Conservation (phyloP, 2,888 invertebrate species). For the Nemotelus pantherinus region DNA sequence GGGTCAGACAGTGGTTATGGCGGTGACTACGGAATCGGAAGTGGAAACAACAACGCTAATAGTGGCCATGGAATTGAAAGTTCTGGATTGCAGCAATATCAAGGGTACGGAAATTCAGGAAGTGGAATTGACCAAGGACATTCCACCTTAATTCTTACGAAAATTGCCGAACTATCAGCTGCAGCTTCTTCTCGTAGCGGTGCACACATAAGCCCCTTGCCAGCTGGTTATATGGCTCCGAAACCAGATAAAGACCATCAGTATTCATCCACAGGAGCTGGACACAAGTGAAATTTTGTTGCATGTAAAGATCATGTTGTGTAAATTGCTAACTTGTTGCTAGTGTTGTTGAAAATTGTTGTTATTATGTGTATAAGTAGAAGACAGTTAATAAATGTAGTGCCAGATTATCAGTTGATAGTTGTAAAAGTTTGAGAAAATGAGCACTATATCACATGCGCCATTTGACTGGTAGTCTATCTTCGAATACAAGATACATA, state of each 20-base stretch:
- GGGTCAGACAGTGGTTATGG: slow-evolving; percentile 14
- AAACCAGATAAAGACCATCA: no score
- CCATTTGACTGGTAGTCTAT: no score
- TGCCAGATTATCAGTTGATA: neutral
- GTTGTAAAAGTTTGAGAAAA: no score
- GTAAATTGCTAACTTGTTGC: slow-evolving; percentile 22
- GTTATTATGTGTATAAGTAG: slow-evolving; percentile 39
- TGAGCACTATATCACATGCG: no score
- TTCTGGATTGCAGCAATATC: no score
- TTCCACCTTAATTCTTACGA: slow-evolving; percentile 21
- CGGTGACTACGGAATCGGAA: neutral
- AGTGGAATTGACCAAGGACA: neutral
- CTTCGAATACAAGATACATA: no score
- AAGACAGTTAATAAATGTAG: neutral
- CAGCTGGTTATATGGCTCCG: no score
- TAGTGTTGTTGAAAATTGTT: slow-evolving; percentile 34
- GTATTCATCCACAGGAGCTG: no score
- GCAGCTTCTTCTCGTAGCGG: neutral
- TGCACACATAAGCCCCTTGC: neutral
- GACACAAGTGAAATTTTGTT: neutral
- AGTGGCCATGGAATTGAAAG: no score
- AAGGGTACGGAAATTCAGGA: neutral
- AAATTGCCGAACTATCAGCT: neutral
- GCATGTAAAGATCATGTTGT: neutral
- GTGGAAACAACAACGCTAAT: neutral